Percentiles rank a stretch among this genome's conserved stretches.
Evolutionary conservation across 2,888 invertebrate species (phyloP).

Genomic region (Melieria picta): DNA sequence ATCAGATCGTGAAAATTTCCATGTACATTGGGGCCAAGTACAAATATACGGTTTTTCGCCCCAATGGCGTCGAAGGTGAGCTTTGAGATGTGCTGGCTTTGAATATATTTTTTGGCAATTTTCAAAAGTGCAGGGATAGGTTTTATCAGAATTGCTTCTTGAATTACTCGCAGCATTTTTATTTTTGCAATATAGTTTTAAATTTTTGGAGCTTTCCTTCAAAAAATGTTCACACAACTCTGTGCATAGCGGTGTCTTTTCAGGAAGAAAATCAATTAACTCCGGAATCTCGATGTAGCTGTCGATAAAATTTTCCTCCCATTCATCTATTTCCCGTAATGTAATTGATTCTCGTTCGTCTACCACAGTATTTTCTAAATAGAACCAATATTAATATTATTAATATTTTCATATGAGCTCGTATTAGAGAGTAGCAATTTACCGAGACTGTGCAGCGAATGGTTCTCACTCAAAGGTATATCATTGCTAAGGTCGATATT

Average conservation of each 20-base stretch:
- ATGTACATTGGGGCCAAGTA: constrained; percentile 83
- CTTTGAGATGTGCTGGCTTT: constrained; percentile 89
- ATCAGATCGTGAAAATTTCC: constrained; percentile 94
- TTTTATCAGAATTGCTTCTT: constrained; percentile 62
- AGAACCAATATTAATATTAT: no score
- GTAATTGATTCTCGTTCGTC: constrained; percentile 26
- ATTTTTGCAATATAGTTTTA: constrained; percentile 48
- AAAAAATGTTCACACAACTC: constrained; percentile 69
- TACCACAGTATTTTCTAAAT: not conserved
- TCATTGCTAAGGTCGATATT: constrained; percentile 21
- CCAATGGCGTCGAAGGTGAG: constrained; percentile 84
- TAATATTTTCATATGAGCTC: not conserved
- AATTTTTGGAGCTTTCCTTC: constrained; percentile 65
- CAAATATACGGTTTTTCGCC: constrained; percentile 82
- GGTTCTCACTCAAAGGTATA: constrained; percentile 37
- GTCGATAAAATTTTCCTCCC: constrained; percentile 63
- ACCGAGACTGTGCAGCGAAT: constrained; percentile 44
- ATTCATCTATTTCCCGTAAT: constrained; percentile 54
- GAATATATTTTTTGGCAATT: constrained; percentile 85
- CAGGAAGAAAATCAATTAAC: constrained; percentile 65
- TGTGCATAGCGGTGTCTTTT: constrained; percentile 70
- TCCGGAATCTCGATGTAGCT: constrained; percentile 63
- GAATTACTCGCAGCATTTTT: constrained; percentile 1
- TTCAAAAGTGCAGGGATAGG: constrained; percentile 75
- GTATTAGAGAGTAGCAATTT: constrained; percentile 38